Percentiles rank a stretch among this genome's conserved stretches.
Evolutionary conservation across 1,140 invertebrate species (phyloP).

Genomic region (Philopotamus ludificatus): DNA sequence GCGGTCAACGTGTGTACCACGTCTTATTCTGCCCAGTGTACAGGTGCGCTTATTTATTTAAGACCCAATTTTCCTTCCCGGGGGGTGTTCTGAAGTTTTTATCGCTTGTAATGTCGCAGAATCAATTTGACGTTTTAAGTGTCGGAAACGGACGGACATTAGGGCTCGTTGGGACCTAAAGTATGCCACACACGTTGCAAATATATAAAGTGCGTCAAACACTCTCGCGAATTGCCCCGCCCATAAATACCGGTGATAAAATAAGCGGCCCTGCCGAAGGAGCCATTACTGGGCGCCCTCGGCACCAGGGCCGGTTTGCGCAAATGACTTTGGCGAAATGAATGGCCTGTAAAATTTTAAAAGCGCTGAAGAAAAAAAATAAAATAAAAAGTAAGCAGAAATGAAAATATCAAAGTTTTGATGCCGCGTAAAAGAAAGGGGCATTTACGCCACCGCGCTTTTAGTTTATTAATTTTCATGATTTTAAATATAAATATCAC

Average conservation of each 20-base stretch:
- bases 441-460: too few relatives aligned
- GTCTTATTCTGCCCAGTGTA: too few relatives aligned
- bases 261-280: not conserved
- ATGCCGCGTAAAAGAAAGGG: too few relatives aligned
- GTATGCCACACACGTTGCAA: slow-evolving; percentile 7
- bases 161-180: not conserved
- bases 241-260: slow-evolving; percentile 11
- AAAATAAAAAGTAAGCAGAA: not conserved
- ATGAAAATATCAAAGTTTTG: not conserved
- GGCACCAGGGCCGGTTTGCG: not conserved
- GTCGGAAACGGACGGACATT: not conserved
- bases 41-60: not conserved
- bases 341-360: not conserved
- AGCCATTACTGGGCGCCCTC: not conserved
- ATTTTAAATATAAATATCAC: too few relatives aligned
- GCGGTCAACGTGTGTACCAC: too few relatives aligned
- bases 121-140: not conserved
- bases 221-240: slow-evolving; percentile 12
- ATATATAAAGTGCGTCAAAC: slow-evolving; percentile 19
- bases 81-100: not conserved
- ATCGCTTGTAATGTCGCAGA: not conserved
- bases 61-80: not conserved
- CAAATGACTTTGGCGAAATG: not conserved
- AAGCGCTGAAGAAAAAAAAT: not conserved
- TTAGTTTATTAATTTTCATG: too few relatives aligned